phyloP scores from a whole-genome alignment of 2,113 vertebrate species.

The Ondatra zibethicus region DNA sequence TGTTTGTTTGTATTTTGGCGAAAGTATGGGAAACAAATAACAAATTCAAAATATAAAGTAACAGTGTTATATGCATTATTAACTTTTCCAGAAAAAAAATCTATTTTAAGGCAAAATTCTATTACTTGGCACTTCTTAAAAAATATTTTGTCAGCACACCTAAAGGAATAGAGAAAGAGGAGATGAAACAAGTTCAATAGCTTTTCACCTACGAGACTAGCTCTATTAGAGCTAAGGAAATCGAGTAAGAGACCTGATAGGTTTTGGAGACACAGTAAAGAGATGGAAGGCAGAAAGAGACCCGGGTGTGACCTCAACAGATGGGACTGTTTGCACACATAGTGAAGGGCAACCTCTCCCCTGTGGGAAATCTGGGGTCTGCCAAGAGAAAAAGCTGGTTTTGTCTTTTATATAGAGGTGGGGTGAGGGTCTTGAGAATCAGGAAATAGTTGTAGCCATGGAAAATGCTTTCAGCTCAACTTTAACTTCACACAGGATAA shows the following conservation, averaged over 20 bases:
- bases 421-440: not conserved
- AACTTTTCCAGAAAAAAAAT: constrained; percentile 37
- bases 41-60: constrained; percentile 36
- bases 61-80: not conserved
- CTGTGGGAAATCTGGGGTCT: not conserved
- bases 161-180: constrained; percentile 36
- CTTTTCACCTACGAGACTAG: not conserved
- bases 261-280: not conserved
- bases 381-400: not conserved
- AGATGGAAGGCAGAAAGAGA: not conserved
- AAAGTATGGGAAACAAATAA: not conserved
- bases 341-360: not conserved
- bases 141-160: not conserved
- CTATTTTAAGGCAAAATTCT: constrained; percentile 41
- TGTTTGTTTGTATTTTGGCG: not conserved
- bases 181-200: not conserved
- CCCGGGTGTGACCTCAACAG: not conserved
- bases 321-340: not conserved
- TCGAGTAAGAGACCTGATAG: not conserved
- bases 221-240: not conserved
- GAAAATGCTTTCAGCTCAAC: too few relatives aligned
- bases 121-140: not conserved
- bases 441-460: not conserved
- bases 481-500: not conserved
- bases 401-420: not conserved